Percentiles rank a stretch among this genome's conserved stretches.
These are phyloP conservation scores for Apotomis betuletana DNA, from an alignment of 2,888 invertebrate species.

Conservation along the genomic window DNA sequence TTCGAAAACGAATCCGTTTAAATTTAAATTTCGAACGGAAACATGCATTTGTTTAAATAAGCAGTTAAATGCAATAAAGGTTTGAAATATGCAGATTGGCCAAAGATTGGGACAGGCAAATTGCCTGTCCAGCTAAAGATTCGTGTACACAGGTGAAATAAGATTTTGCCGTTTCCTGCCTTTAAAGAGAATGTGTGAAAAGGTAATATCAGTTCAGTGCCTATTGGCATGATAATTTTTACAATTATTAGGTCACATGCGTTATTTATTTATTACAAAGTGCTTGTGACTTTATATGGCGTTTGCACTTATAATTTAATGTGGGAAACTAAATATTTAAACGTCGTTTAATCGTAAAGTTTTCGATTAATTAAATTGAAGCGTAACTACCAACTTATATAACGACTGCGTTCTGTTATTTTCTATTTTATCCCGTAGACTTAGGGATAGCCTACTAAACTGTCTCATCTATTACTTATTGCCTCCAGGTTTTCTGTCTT, in stretches of 20 bases:
- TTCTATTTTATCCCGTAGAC: too few relatives aligned
- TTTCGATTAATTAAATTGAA: too few relatives aligned
- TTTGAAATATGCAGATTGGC: slow-evolving; percentile 38
- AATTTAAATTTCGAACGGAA: slow-evolving; percentile 37
- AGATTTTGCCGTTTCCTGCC: slow-evolving; percentile 19
- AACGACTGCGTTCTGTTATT: too few relatives aligned
- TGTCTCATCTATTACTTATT: too few relatives aligned
- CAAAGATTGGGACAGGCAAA: slow-evolving; percentile 28
- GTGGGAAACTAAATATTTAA: background rate
- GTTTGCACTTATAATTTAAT: background rate
- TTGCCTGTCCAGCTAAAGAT: slow-evolving; percentile 20
- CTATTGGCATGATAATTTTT: too few relatives aligned
- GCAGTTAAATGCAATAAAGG: slow-evolving; percentile 30
- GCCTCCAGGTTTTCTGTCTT: too few relatives aligned
- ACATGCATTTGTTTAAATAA: slow-evolving; percentile 38
- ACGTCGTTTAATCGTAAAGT: too few relatives aligned
- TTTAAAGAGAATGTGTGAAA: slow-evolving; percentile 16
- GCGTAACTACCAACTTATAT: too few relatives aligned
- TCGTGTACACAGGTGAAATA: slow-evolving; percentile 16
- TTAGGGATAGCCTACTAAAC: too few relatives aligned
- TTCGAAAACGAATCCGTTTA: slow-evolving; percentile 30
- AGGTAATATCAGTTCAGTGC: background rate
- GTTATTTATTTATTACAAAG: background rate
- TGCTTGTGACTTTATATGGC: background rate
- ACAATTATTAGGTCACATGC: too few relatives aligned